Percentiles rank a stretch among this genome's conserved stretches.
These are phyloP conservation scores for Cephus spinipes DNA, from an alignment of 2,888 invertebrate genomes.

Conservation along the genomic window DNA sequence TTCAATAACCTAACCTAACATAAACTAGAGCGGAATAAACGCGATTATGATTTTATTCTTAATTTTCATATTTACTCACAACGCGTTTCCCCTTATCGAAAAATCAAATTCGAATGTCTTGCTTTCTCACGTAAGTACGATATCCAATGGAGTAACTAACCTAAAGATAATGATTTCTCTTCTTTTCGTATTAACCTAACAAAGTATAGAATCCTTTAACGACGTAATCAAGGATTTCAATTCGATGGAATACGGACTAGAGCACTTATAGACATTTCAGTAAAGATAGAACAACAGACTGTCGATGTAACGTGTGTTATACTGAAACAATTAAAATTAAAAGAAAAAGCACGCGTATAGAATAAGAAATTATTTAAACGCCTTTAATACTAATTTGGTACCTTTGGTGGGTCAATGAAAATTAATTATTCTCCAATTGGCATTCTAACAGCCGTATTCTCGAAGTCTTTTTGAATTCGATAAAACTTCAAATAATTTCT, in stretches of 20 bases:
- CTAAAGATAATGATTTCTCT: not conserved
- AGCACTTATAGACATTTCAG: not conserved
- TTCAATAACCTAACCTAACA: not conserved
- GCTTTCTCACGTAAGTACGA: not conserved
- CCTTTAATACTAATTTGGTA: conserved; percentile 23
- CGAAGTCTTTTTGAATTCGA: not conserved
- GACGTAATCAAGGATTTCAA: not conserved
- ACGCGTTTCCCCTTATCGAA: not conserved
- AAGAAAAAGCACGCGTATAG: conserved; percentile 10
- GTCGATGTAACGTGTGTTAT: not conserved
- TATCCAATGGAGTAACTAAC: not conserved
- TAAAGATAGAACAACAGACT: not conserved
- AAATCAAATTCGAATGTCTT: not conserved
- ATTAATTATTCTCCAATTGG: not conserved
- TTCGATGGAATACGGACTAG: not conserved
- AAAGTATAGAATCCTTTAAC: not conserved
- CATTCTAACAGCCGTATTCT: not conserved
- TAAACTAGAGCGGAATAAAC: not conserved
- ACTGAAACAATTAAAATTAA: conserved; percentile 25
- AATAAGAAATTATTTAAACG: conserved; percentile 1
- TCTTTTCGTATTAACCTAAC: not conserved
- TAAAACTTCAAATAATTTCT: not conserved
- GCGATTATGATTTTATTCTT: not conserved
- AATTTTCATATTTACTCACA: not conserved
- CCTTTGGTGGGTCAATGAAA: conserved; percentile 32